phyloP scores from a whole-genome alignment of 2,113 vertebrate species.

The Archocentrus centrarchus region DNA sequence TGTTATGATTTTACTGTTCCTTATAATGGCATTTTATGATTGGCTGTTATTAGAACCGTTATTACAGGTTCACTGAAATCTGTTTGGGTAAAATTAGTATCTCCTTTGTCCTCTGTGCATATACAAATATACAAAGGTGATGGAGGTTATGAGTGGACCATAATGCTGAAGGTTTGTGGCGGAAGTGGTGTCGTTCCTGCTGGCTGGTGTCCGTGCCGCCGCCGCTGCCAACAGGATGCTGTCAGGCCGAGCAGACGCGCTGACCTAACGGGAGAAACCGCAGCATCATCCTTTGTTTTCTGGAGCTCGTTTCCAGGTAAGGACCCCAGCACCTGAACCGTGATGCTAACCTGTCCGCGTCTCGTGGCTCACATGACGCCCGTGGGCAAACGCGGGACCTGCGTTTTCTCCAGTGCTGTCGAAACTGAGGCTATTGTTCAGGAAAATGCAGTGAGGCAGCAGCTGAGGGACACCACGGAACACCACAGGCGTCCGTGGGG shows the following conservation, averaged over 20 bases:
- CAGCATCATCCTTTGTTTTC: conserved; percentile 74
- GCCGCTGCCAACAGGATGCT: conserved; percentile 64
- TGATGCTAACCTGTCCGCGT: neutral
- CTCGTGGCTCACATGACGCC: neutral
- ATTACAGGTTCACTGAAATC: neutral
- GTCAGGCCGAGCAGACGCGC: conserved; percentile 62
- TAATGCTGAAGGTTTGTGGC: conserved; percentile 39
- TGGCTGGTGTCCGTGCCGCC: neutral
- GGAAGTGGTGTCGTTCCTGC: conserved; percentile 5
- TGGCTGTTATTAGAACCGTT: neutral
- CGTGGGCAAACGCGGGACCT: neutral
- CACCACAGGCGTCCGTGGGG: too few species aligned
- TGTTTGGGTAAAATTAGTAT: neutral
- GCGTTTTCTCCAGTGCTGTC: conserved; percentile 14
- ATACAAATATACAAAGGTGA: neutral
- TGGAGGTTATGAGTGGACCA: too few species aligned
- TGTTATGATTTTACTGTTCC: neutral
- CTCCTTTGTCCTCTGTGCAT: neutral
- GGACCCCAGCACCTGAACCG: neutral
- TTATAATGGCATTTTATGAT: neutral
- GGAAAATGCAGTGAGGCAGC: conserved; percentile 7
- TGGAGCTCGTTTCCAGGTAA: conserved; percentile 61
- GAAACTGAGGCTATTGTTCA: conserved; percentile 64
- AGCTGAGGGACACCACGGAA: neutral
- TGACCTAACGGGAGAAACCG: conserved; percentile 60